A percentile compares a stretch with the other conserved stretches of the same genome.
Evolutionary conservation across 2,797 vertebrate species (phyloP).

Genomic region (Sylvilagus floridanus): DNA sequence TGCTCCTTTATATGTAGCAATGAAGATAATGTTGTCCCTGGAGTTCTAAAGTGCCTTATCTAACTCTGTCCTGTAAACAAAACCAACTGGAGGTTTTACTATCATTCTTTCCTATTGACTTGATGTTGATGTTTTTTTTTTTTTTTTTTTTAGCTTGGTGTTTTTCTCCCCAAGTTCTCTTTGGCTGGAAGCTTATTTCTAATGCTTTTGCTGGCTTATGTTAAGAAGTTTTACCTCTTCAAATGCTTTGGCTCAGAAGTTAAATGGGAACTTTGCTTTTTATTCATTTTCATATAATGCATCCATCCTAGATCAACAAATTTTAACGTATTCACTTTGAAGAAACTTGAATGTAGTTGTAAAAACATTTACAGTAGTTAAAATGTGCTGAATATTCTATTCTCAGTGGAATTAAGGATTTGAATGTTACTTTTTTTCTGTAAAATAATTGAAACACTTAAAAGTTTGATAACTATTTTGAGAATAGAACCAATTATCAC

Average conservation of each 20-base stretch:
- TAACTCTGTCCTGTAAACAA: slow-evolving; percentile 29
- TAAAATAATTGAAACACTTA: not conserved
- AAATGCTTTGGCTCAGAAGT: slow-evolving; percentile 66
- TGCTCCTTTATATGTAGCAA: not conserved
- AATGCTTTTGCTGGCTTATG: slow-evolving; percentile 81
- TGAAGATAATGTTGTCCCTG: not conserved
- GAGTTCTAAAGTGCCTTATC: not conserved
- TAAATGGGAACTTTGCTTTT: slow-evolving; percentile 70
- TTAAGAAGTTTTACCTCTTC: slow-evolving; percentile 83
- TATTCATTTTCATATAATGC: slow-evolving; percentile 68
- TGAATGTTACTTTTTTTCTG: slow-evolving; percentile 10
- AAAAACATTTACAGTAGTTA: slow-evolving; percentile 59
- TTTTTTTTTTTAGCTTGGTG: slow-evolving; percentile 80
- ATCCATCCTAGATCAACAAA: slow-evolving; percentile 68
- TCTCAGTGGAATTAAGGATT: not conserved
- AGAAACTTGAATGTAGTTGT: slow-evolving; percentile 29
- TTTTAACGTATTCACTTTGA: not conserved
- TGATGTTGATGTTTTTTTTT: slow-evolving; percentile 77
- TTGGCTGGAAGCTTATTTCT: slow-evolving; percentile 64
- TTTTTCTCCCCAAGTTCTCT: slow-evolving; percentile 73
- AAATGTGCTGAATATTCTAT: slow-evolving; percentile 30
- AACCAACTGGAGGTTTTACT: slow-evolving; percentile 62
- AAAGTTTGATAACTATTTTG: not conserved
- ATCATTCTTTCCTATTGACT: slow-evolving; percentile 74
- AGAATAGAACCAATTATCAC: not conserved